A percentile compares a stretch with the other conserved stretches of the same genome.
These are phyloP conservation scores for Aurelia sp. DNA, from an alignment of 30 jellyfish, hydroid and myxozoan genomes.

Conservation along the genomic window DNA sequence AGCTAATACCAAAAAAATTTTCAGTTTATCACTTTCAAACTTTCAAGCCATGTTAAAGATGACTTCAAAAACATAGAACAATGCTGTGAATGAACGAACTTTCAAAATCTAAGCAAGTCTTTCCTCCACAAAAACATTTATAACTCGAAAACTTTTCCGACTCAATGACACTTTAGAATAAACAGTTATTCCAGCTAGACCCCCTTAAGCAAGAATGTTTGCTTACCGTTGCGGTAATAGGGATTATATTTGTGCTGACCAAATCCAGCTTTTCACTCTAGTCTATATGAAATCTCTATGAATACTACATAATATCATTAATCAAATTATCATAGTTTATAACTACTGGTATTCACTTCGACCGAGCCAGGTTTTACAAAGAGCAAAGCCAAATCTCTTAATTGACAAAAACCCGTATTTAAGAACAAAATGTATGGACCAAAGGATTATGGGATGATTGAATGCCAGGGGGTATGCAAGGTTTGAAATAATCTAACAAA, in stretches of 20 bases:
- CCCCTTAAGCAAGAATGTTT: slow-evolving; percentile 7
- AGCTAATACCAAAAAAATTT: no score
- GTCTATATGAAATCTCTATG: slow-evolving; percentile 4
- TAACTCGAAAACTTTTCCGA: neutral
- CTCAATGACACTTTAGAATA: neutral
- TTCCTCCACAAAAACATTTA: neutral
- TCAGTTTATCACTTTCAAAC: no score
- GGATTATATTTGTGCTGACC: slow-evolving; percentile 12
- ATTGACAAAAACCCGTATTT: slow-evolving; percentile 45
- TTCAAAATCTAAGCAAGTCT: no score
- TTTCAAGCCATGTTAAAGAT: no score
- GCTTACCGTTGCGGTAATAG: slow-evolving; percentile 32
- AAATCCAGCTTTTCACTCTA: slow-evolving; percentile 13
- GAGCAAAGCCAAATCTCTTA: slow-evolving; percentile 35
- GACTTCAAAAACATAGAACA: no score
- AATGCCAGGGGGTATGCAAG: slow-evolving; percentile 5
- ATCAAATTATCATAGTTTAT: slow-evolving; percentile 34
- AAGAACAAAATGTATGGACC: slow-evolving; percentile 14
- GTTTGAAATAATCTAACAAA: no score
- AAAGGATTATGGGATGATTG: slow-evolving; percentile 26
- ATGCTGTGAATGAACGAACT: no score
- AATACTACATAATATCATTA: slow-evolving; percentile 24
- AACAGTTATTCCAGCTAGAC: neutral
- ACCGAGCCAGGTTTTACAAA: slow-evolving; percentile 22
- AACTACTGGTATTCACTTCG: slow-evolving; percentile 28